phyloP scores from a whole-genome alignment of 2,888 invertebrate genomes.

The Tipula vernalis region DNA sequence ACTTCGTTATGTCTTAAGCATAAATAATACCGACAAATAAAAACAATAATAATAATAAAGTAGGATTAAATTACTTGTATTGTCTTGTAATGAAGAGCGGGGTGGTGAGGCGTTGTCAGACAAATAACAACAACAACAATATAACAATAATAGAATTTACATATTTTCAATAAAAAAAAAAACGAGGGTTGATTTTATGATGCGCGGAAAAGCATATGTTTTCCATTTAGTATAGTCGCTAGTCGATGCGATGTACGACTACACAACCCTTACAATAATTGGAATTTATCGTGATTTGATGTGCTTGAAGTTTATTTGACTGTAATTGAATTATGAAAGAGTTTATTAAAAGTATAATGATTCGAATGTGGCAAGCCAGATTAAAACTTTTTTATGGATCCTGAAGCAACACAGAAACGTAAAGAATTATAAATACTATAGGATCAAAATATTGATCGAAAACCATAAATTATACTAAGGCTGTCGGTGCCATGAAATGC shows the following conservation, averaged over 20 bases:
- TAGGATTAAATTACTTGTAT: not conserved
- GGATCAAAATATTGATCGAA: too few relatives aligned
- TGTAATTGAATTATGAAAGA: too few relatives aligned
- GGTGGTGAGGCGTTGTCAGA: not conserved
- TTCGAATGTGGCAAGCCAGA: too few relatives aligned
- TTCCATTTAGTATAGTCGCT: not conserved
- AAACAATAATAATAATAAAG: not conserved
- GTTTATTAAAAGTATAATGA: too few relatives aligned
- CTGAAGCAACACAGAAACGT: too few relatives aligned
- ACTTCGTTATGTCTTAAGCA: not conserved
- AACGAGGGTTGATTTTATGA: not conserved
- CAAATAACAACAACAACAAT: not conserved
- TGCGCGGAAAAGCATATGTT: not conserved
- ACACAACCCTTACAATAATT: not conserved
- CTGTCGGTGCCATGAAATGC: too few relatives aligned
- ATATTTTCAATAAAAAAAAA: not conserved
- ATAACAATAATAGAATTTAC: not conserved
- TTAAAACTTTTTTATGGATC: too few relatives aligned
- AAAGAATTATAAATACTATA: too few relatives aligned
- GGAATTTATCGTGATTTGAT: not conserved
- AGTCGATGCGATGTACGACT: too few relatives aligned
- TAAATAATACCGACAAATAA: not conserved
- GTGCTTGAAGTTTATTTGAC: not conserved
- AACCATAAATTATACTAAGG: too few relatives aligned
- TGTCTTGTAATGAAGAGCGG: not conserved